phyloP scores from a whole-genome alignment of 2,888 invertebrate species.

The Arge pagana region DNA sequence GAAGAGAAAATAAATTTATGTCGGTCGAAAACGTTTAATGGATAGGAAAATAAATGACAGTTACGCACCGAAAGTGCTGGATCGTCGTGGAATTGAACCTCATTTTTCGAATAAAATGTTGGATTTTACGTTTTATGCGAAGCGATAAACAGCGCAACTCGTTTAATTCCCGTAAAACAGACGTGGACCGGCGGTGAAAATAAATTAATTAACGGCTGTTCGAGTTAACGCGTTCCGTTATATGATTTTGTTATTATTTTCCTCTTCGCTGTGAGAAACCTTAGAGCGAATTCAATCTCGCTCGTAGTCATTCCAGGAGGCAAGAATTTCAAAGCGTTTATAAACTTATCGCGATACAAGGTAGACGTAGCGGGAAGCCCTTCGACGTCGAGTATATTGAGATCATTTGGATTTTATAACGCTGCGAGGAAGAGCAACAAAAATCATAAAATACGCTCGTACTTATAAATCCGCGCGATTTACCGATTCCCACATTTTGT shows the following conservation, averaged over 20 bases:
- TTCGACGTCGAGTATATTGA: slow-evolving; percentile 35
- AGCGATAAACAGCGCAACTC: too few species aligned
- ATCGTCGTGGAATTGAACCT: too few species aligned
- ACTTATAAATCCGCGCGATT: too few species aligned
- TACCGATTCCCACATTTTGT: too few species aligned
- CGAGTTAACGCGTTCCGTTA: slow-evolving; percentile 28
- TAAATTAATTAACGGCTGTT: slow-evolving; percentile 8
- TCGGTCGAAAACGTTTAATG: too few species aligned
- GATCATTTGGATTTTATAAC: slow-evolving; percentile 34
- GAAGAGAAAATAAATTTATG: too few species aligned
- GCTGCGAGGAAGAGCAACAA: not conserved
- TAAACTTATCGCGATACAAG: slow-evolving; percentile 54
- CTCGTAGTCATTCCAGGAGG: slow-evolving; percentile 47
- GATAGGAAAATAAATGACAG: too few species aligned
- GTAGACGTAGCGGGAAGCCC: slow-evolving; percentile 47
- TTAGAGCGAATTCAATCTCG: slow-evolving; percentile 33
- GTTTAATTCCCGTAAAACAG: too few species aligned
- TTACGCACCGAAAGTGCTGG: too few species aligned
- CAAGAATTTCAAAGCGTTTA: slow-evolving; percentile 58
- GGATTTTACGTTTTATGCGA: too few species aligned
- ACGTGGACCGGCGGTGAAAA: not conserved
- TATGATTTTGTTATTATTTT: slow-evolving; percentile 54
- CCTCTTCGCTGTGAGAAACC: slow-evolving; percentile 45
- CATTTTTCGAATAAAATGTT: too few species aligned
- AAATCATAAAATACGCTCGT: too few species aligned